Conservation (phyloP, 2,888 invertebrate genomes). For the Apodemia mormo region DNA sequence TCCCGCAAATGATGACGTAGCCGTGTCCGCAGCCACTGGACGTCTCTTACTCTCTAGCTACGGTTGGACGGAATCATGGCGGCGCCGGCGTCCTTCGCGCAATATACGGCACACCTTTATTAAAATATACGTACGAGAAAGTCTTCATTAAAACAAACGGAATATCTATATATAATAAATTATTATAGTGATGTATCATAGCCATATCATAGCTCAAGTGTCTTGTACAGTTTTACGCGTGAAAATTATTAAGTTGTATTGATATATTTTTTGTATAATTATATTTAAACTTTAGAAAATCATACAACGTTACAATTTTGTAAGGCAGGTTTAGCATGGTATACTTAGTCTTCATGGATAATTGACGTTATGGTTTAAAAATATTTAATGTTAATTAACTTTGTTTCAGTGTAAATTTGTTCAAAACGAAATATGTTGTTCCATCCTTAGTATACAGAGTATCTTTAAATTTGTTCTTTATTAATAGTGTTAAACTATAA, state of each 20-base stretch:
- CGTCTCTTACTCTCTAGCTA: slow-evolving; percentile 82
- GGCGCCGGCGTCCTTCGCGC: slow-evolving; percentile 61
- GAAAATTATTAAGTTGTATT: too few relatives aligned
- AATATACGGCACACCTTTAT: not conserved
- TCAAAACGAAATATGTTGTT: not conserved
- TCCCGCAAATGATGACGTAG: slow-evolving; percentile 83
- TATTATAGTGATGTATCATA: not conserved
- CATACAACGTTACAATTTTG: too few relatives aligned
- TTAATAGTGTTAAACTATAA: not conserved
- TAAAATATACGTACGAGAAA: slow-evolving; percentile 35
- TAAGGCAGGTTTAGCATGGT: too few relatives aligned
- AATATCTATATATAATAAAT: not conserved
- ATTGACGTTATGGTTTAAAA: not conserved
- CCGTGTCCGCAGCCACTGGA: slow-evolving; percentile 81
- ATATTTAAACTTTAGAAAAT: too few relatives aligned
- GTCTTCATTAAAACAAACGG: not conserved
- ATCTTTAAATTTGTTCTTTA: not conserved
- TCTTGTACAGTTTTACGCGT: too few relatives aligned
- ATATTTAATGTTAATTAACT: not conserved
- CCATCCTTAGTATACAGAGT: not conserved
- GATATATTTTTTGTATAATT: too few relatives aligned
- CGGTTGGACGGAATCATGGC: slow-evolving; percentile 82
- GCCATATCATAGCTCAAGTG: not conserved
- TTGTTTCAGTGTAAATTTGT: not conserved
- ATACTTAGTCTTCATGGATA: not conserved